Evolutionary conservation across 2,113 vertebrate species (phyloP).

Genomic region (Rhinolophus sinicus): DNA sequence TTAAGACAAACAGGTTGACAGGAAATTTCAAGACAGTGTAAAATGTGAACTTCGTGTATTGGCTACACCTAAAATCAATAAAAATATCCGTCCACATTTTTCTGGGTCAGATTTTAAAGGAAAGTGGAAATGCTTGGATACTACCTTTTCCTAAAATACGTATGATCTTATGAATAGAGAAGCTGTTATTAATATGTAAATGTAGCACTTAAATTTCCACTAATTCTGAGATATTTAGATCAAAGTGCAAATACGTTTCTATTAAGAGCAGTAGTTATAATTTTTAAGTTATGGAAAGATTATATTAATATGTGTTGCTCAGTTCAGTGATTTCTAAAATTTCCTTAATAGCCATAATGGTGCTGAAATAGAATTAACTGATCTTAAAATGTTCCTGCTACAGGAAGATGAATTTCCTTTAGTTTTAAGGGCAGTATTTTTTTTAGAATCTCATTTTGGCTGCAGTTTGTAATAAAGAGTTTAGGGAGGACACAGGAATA

Average conservation of each 20-base stretch:
- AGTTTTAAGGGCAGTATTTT: neutral
- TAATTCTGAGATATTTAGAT: neutral
- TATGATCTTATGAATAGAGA: neutral
- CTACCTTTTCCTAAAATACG: neutral
- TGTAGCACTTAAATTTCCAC: neutral
- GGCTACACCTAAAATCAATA: neutral
- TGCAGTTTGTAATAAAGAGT: neutral
- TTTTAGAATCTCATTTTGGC: neutral
- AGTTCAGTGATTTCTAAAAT: neutral
- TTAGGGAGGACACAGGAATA: neutral
- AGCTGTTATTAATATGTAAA: neutral
- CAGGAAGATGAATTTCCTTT: neutral
- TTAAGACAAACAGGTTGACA: neutral
- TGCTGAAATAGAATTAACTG: neutral
- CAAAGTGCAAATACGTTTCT: neutral
- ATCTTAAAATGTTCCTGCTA: neutral
- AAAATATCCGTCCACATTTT: neutral
- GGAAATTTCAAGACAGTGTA: neutral
- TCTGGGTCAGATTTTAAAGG: neutral
- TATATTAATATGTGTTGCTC: neutral
- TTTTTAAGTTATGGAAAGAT: neutral
- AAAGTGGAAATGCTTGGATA: neutral
- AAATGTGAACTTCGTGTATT: too few species aligned
- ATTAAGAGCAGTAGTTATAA: neutral
- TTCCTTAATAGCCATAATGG: neutral